A percentile compares a stretch with the other conserved stretches of the same genome.
Evolutionary conservation across 2,113 vertebrate species (phyloP).

Genomic region (Dipodomys ordii): DNA sequence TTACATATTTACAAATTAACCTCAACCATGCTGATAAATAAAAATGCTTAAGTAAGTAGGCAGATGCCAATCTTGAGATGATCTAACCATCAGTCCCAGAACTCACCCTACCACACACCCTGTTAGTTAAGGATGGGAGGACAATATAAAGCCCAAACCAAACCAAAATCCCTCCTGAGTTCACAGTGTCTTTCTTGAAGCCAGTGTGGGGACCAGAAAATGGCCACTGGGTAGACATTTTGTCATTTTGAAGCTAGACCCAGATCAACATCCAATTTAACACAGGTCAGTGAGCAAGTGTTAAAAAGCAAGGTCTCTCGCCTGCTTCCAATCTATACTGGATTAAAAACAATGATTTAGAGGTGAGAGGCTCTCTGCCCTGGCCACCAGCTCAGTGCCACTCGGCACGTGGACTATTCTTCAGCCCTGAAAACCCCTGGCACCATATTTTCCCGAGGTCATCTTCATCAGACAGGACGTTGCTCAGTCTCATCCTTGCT

Average conservation of each 20-base stretch:
- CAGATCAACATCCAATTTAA: slow-evolving; percentile 75
- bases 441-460: slow-evolving; percentile 74
- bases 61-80: slow-evolving; percentile 12
- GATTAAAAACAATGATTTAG: slow-evolving; percentile 79
- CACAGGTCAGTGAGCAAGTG: slow-evolving; percentile 69
- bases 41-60: slow-evolving; percentile 59
- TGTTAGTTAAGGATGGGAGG: neutral
- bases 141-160: neutral
- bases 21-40: slow-evolving; percentile 66
- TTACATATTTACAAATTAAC: slow-evolving; percentile 78
- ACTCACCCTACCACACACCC: neutral
- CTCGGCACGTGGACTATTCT: slow-evolving; percentile 54
- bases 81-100: neutral
- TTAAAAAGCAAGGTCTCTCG: slow-evolving; percentile 78
- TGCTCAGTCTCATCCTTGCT: slow-evolving; percentile 55
- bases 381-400: slow-evolving; percentile 14
- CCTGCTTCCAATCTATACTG: slow-evolving; percentile 77
- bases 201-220: neutral
- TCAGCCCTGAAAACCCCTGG: slow-evolving; percentile 58
- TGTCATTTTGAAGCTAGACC: neutral
- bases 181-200: slow-evolving; percentile 8
- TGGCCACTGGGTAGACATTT: neutral
- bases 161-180: neutral
- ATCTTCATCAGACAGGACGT: slow-evolving; percentile 70
- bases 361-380: slow-evolving; percentile 72